Percentiles rank a stretch among this genome's conserved stretches.
Evolutionary conservation across 2,888 invertebrate species (phyloP).

Genomic region (Alviniconcha strummeri): DNA sequence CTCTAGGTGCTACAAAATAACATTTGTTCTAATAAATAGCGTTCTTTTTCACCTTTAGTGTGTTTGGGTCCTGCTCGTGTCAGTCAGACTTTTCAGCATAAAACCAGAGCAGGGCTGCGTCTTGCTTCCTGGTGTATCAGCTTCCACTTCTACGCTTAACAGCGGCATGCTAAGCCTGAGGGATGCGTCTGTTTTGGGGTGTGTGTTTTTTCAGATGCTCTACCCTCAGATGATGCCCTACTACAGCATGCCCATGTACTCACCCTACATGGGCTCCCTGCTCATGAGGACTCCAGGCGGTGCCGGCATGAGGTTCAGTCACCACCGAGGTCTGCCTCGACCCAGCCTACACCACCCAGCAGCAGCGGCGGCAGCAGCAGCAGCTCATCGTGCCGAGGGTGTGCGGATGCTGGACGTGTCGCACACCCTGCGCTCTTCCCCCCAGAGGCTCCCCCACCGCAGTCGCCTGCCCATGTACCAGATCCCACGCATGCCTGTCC

Average conservation of each 20-base stretch:
- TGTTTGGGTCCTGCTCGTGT: no score
- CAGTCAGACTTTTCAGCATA: no score
- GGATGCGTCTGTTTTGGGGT: no score
- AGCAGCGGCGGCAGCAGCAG: constrained; percentile 1
- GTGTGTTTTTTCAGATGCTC: constrained; percentile 52
- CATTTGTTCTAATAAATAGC: no score
- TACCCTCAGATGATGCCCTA: constrained; percentile 48
- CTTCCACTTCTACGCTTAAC: no score
- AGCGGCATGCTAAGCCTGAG: no score
- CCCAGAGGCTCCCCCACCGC: constrained; percentile 12
- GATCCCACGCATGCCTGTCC: constrained; percentile 39
- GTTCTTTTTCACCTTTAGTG: no score
- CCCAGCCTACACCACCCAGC: constrained; percentile 2
- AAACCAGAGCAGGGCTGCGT: no score
- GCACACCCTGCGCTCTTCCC: constrained; percentile 2
- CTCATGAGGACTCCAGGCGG: constrained; percentile 15
- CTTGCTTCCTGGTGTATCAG: no score
- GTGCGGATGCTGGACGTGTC: constrained; percentile 27
- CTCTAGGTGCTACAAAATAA: no score
- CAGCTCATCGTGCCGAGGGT: constrained; percentile 19
- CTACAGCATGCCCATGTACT: constrained; percentile 48
- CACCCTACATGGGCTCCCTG: constrained; percentile 31
- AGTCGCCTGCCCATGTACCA: constrained; percentile 40
- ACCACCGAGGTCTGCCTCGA: constrained; percentile 11
- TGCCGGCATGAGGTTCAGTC: constrained; percentile 1